Conservation (phyloP, 2,113 vertebrate genomes). For the Harpagus bidentatus region DNA sequence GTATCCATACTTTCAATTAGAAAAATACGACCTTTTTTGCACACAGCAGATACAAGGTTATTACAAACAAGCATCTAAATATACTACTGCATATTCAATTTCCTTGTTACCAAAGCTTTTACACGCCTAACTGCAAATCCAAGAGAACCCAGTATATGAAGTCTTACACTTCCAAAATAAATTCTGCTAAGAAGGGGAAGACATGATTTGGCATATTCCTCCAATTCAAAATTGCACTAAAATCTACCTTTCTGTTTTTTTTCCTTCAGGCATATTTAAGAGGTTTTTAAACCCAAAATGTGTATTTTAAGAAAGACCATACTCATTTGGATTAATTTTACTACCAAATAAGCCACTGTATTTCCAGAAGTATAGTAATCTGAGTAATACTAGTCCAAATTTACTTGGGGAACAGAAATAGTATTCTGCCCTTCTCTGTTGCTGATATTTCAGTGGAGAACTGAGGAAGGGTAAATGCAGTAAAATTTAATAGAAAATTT, state of each 20-base stretch:
- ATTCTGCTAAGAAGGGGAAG: neutral
- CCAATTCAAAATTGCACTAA: neutral
- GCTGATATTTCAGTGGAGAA: neutral
- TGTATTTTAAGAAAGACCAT: neutral
- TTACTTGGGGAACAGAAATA: neutral
- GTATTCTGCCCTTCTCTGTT: neutral
- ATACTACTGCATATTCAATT: neutral
- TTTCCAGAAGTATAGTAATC: neutral
- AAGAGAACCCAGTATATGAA: neutral
- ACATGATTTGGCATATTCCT: neutral
- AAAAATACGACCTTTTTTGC: neutral
- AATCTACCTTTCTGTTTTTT: neutral
- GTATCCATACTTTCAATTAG: neutral
- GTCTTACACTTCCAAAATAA: neutral
- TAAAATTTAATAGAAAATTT: neutral
- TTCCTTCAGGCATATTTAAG: neutral
- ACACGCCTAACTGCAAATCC: neutral
- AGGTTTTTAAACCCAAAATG: neutral
- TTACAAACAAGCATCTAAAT: neutral
- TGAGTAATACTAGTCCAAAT: neutral
- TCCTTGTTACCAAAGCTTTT: neutral
- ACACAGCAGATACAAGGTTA: neutral
- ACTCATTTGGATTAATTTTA: neutral
- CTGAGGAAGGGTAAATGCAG: neutral
- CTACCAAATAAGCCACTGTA: neutral